A percentile compares a stretch with the other conserved stretches of the same genome.
phyloP scores from a whole-genome alignment of 2,888 invertebrate species.

The Drosophila ustulata region DNA sequence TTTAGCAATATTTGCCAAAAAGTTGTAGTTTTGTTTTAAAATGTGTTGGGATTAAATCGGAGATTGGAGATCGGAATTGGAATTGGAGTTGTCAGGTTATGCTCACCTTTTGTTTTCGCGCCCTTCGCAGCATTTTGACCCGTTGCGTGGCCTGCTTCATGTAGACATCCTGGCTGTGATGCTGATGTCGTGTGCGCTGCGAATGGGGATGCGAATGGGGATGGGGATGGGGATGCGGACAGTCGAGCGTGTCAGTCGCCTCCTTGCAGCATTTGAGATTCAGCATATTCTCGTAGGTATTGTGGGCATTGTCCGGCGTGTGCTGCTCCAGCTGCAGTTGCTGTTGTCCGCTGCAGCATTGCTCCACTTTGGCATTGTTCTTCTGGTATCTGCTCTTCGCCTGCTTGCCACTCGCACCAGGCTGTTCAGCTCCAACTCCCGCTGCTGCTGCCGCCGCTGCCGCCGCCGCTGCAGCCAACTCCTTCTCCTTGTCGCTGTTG shows the following conservation, averaged over 20 bases:
- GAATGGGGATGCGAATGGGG: conserved; percentile 12
- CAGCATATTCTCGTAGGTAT: conserved; percentile 84
- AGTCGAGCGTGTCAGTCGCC: conserved; percentile 54
- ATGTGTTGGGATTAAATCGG: neutral
- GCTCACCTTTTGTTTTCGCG: conserved; percentile 84
- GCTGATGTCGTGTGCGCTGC: conserved; percentile 34
- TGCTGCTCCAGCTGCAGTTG: conserved; percentile 55
- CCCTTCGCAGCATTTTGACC: conserved; percentile 84
- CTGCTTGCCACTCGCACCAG: conserved; percentile 31
- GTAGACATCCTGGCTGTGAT: conserved; percentile 77
- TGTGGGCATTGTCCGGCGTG: conserved; percentile 76
- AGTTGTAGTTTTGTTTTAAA: conserved; percentile 13
- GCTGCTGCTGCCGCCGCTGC: conserved; percentile 42
- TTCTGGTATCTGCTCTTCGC: conserved; percentile 66
- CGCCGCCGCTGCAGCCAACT: conserved; percentile 33
- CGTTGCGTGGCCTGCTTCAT: conserved; percentile 84
- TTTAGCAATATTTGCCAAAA: neutral
- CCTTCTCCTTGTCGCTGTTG: conserved; percentile 83
- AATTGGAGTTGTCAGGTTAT: conserved; percentile 9
- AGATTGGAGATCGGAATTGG: neutral
- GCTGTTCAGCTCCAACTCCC: conserved; percentile 55
- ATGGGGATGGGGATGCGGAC: conserved; percentile 33
- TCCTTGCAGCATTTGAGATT: conserved; percentile 82
- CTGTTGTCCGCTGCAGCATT: conserved; percentile 58
- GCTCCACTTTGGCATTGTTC: conserved; percentile 76